Percentiles rank a stretch among this genome's conserved stretches.
These are phyloP conservation scores for Phrynosoma blainvillii DNA, from an alignment of 2,113 vertebrate species.

Conservation along the genomic window DNA sequence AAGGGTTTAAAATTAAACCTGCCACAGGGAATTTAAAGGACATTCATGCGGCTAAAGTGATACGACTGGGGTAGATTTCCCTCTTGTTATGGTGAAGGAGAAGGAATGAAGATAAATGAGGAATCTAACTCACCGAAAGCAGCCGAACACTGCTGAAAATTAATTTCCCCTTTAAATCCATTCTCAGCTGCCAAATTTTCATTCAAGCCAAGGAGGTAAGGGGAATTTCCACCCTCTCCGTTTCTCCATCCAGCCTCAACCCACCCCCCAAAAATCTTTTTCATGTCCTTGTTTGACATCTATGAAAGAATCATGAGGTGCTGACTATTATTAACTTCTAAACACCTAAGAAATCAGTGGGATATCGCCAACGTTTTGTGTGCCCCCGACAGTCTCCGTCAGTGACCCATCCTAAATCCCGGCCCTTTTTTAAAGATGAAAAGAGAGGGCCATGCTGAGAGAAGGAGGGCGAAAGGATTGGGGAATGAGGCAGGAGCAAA, in stretches of 20 bases:
- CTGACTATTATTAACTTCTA: constrained; percentile 82
- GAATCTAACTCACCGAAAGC: constrained; percentile 48
- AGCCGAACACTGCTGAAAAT: constrained; percentile 8
- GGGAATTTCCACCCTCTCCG: constrained; percentile 7
- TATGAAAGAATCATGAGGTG: constrained; percentile 82
- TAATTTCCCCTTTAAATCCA: constrained; percentile 41
- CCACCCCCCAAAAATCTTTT: constrained; percentile 62
- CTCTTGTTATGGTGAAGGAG: constrained; percentile 20
- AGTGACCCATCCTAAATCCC: constrained; percentile 72
- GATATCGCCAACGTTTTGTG: constrained; percentile 73
- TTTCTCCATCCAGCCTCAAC: constrained; percentile 24
- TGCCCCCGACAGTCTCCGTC: constrained; percentile 70
- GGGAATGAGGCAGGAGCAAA: constrained; percentile 3
- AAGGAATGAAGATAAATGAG: constrained; percentile 63
- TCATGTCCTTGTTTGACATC: constrained; percentile 77
- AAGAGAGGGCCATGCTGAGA: constrained; percentile 47
- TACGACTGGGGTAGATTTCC: not conserved
- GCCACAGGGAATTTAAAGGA: not conserved
- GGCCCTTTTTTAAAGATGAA: constrained; percentile 62
- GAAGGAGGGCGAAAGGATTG: constrained; percentile 28
- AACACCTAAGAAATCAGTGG: constrained; percentile 83
- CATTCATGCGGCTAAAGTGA: constrained; percentile 21
- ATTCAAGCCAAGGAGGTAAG: no score
- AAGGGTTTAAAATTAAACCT: constrained; percentile 13
- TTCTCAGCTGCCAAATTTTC: not conserved